Conservation (phyloP, 2,888 invertebrate species). For the Tiliacea citrago region DNA sequence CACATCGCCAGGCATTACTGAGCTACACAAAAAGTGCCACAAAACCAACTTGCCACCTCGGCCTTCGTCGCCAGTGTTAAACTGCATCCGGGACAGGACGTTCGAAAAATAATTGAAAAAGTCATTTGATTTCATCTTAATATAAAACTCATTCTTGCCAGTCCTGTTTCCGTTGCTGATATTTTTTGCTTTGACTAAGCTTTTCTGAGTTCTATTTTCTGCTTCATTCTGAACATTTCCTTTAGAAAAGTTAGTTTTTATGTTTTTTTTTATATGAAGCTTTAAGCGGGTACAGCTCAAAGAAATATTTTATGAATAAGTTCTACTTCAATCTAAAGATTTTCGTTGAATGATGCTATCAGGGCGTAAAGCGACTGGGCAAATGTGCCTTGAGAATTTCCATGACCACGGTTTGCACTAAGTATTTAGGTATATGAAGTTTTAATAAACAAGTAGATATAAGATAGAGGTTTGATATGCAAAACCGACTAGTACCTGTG, state of each 20-base stretch:
- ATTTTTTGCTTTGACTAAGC: conserved; percentile 23
- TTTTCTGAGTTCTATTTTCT: conserved; percentile 6
- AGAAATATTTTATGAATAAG: conserved; percentile 16
- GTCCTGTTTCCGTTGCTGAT: conserved; percentile 4
- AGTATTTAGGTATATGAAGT: background rate
- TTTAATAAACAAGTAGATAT: background rate
- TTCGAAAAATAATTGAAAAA: conserved; percentile 35
- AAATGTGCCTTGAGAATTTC: background rate
- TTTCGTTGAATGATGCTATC: conserved; percentile 6
- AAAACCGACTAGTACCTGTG: background rate
- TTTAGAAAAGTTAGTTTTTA: background rate
- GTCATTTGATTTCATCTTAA: conserved; percentile 34
- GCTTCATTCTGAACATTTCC: conserved; percentile 12
- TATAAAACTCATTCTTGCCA: conserved; percentile 27
- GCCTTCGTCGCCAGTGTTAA: conserved; percentile 13
- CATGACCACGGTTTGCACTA: background rate
- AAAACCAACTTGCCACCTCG: conserved; percentile 11
- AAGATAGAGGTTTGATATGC: background rate
- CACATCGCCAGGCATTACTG: conserved; percentile 32
- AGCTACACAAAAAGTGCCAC: conserved; percentile 24
- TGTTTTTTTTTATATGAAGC: conserved; percentile 1
- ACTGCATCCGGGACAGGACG: conserved; percentile 20
- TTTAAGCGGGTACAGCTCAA: background rate
- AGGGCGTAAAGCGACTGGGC: background rate
- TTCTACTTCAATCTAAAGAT: background rate